phyloP scores from a whole-genome alignment of 1,140 invertebrate genomes.

The Armadillidium nasatum region DNA sequence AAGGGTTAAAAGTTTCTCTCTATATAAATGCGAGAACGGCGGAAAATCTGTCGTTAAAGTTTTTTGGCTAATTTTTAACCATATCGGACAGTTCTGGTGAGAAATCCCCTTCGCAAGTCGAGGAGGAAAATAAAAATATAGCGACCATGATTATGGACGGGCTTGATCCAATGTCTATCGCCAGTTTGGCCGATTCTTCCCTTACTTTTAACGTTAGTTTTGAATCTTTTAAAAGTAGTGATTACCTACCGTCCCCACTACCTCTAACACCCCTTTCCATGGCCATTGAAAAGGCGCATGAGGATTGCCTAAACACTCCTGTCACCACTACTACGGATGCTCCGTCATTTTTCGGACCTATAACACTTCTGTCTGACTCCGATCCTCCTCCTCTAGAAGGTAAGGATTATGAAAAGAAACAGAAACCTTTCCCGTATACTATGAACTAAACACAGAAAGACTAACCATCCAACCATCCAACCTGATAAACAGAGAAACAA shows the following conservation, averaged over 20 bases:
- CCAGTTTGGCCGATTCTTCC: neutral
- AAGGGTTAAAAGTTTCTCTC: neutral
- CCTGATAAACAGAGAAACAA: too few species aligned
- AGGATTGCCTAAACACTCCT: slow-evolving; percentile 1
- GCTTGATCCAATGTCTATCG: neutral
- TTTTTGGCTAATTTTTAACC: neutral
- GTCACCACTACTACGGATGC: neutral
- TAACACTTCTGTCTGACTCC: neutral
- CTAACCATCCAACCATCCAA: too few species aligned
- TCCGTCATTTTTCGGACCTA: neutral
- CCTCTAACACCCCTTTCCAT: neutral
- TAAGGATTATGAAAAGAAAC: neutral
- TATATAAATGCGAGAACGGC: neutral
- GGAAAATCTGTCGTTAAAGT: neutral
- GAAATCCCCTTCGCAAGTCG: neutral
- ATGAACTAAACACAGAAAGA: too few species aligned
- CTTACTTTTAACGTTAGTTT: neutral
- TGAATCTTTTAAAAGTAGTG: neutral
- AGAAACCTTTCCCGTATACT: too few species aligned
- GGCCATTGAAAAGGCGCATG: neutral
- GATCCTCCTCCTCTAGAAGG: neutral
- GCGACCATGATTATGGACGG: slow-evolving; percentile 1
- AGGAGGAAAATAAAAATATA: neutral
- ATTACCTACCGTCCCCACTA: neutral
- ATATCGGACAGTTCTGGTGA: neutral